Evolutionary conservation across 2,797 vertebrate genomes (phyloP).

Genomic region (Molossus alvarezi): DNA sequence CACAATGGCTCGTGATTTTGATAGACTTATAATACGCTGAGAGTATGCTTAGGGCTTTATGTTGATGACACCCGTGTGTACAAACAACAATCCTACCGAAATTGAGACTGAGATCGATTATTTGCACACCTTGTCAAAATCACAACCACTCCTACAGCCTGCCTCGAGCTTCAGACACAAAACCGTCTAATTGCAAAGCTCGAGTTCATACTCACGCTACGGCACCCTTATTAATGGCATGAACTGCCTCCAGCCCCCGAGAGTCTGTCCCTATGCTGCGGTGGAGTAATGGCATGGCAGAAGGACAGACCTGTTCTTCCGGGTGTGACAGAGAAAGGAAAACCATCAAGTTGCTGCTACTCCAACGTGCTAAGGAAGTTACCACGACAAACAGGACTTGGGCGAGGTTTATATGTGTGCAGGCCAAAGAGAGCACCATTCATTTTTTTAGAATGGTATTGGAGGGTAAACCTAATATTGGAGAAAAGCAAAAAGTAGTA

Average conservation of each 20-base stretch:
- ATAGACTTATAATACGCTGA: neutral
- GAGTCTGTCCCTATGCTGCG: rapidly evolving
- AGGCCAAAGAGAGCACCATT: neutral
- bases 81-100: neutral
- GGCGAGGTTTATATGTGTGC: neutral
- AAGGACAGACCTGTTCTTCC: rapidly evolving
- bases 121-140: neutral
- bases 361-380: neutral
- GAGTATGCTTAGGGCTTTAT: neutral
- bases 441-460: neutral
- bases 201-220: neutral
- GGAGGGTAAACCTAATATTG: neutral
- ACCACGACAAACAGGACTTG: rapidly evolving
- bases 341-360: neutral
- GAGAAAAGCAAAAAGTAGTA: neutral
- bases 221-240: neutral
- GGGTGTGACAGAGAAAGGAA: rapidly evolving
- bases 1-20: neutral
- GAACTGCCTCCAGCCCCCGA: neutral
- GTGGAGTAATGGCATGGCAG: no score
- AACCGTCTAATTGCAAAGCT: no score
- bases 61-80: neutral
- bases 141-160: neutral
- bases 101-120: neutral
- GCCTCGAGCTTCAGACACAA: neutral